phyloP scores from a whole-genome alignment of 2,113 vertebrate species.

The Salvelinus alpinus region DNA sequence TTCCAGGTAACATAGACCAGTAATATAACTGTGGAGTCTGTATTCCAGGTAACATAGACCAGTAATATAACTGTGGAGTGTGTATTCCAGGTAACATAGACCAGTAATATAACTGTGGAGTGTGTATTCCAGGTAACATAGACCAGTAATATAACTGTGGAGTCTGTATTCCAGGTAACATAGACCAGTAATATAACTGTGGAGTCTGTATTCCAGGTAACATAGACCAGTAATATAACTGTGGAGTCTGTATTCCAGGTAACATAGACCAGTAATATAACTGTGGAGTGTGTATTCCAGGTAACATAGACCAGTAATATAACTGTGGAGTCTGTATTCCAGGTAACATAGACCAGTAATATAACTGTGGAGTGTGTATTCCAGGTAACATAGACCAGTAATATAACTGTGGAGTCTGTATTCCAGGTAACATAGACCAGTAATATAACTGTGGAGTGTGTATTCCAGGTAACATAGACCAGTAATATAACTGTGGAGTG shows the following conservation, averaged over 20 bases:
- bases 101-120: no score
- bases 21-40: no score
- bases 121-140: conserved; percentile 75
- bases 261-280: conserved; percentile 87
- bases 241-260: neutral
- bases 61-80: neutral
- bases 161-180: neutral
- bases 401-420: no score
- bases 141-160: conserved; percentile 73
- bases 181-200: neutral
- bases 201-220: conserved; percentile 8
- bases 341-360: neutral
- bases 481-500: conserved; percentile 43
- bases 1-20: conserved; percentile 88
- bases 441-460: no score
- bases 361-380: neutral
- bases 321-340: no score
- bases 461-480: conserved; percentile 84
- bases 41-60: neutral
- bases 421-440: conserved; percentile 88
- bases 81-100: neutral
- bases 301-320: neutral
- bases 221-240: no score
- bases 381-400: no score
- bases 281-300: neutral